These are phyloP conservation scores for Apostichopus parvimensis DNA, from an alignment of 35 echinoderm and acorn worm species.

Conservation along the genomic window DNA sequence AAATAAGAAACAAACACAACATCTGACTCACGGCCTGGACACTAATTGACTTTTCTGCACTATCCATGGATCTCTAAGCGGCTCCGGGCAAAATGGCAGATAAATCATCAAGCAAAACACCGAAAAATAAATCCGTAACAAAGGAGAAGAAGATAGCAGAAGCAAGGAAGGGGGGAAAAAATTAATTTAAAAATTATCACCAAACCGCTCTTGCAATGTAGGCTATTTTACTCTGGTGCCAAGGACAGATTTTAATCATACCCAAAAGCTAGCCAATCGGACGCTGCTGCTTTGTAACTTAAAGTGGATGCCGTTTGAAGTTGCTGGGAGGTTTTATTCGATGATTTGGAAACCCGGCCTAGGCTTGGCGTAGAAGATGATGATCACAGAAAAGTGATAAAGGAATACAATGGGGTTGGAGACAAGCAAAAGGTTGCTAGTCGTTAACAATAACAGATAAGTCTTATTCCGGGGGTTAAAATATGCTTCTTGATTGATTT, in stretches of 20 bases:
- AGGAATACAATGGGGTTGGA: too few species aligned
- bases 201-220: background rate
- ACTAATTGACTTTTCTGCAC: constrained; percentile 32
- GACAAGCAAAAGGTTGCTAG: too few species aligned
- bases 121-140: background rate
- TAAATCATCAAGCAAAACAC: background rate
- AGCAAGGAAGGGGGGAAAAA: background rate
- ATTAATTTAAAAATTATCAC: background rate
- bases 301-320: background rate
- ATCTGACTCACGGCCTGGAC: constrained; percentile 1
- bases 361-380: too few species aligned
- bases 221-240: background rate
- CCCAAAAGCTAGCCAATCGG: background rate
- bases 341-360: too few species aligned
- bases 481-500: too few species aligned
- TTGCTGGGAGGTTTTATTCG: too few species aligned
- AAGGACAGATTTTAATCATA: background rate
- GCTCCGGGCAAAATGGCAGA: background rate
- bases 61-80: background rate
- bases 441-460: too few species aligned
- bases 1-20: constrained; percentile 6
- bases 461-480: too few species aligned
- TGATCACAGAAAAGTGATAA: too few species aligned
- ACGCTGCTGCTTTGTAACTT: background rate
- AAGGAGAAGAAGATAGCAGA: background rate